These are phyloP conservation scores for Tribolium freemani DNA, from an alignment of 2,888 invertebrate species.

Conservation along the genomic window DNA sequence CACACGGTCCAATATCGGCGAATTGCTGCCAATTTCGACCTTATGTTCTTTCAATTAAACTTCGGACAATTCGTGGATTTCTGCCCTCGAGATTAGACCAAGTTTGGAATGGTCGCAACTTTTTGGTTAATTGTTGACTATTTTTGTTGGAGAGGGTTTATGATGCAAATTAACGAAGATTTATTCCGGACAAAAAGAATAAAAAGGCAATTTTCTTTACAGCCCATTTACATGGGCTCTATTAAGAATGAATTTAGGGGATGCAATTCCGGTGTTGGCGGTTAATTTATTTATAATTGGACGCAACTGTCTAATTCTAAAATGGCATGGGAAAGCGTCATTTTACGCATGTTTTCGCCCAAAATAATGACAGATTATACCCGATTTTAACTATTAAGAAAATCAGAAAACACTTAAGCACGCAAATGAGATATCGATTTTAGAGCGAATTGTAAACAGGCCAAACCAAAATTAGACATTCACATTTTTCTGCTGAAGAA, in stretches of 20 bases:
- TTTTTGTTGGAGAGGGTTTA: slow-evolving; percentile 26
- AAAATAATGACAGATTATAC: slow-evolving; percentile 31
- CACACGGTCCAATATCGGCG: slow-evolving; percentile 27
- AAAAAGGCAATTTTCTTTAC: slow-evolving; percentile 45
- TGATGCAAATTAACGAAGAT: slow-evolving; percentile 41
- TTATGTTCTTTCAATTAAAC: slow-evolving; percentile 37
- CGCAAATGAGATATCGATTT: slow-evolving; percentile 36
- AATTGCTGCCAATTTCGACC: slow-evolving; percentile 34
- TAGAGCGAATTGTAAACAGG: not conserved
- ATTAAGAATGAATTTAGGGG: slow-evolving; percentile 44
- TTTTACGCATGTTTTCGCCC: slow-evolving; percentile 37
- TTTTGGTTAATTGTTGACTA: slow-evolving; percentile 1
- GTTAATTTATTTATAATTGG: slow-evolving; percentile 44
- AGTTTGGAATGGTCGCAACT: not conserved
- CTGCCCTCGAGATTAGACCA: slow-evolving; percentile 27
- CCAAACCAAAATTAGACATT: not conserved
- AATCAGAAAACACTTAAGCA: slow-evolving; percentile 30
- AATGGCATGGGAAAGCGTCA: slow-evolving; percentile 42
- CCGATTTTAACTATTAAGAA: slow-evolving; percentile 28
- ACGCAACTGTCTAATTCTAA: slow-evolving; percentile 38
- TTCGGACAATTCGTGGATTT: slow-evolving; percentile 16
- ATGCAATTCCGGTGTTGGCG: slow-evolving; percentile 34
- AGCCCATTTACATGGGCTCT: slow-evolving; percentile 42
- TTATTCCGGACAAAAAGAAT: slow-evolving; percentile 34
- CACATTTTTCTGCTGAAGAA: not conserved